These are phyloP conservation scores for Aleiodes sp. DNA, from an alignment of 1,140 invertebrate species.

Conservation along the genomic window DNA sequence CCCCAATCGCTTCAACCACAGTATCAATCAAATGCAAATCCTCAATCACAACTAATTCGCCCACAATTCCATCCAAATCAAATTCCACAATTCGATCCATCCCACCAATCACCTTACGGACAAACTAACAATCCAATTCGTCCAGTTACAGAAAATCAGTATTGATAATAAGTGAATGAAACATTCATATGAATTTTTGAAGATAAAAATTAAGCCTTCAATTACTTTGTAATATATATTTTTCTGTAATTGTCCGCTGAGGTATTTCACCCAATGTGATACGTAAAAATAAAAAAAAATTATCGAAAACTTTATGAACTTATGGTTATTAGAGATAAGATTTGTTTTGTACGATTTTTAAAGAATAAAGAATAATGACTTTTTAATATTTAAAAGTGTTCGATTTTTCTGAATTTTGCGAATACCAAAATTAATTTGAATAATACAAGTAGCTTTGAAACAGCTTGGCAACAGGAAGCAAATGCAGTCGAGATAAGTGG, in stretches of 20 bases:
- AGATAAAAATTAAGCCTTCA: too few species aligned
- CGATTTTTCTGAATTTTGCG: background rate
- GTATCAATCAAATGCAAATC: conserved; percentile 4
- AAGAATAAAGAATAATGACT: conserved; percentile 6
- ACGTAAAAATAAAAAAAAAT: conserved; percentile 29
- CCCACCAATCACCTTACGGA: conserved; percentile 19
- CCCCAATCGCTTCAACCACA: background rate
- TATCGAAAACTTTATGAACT: background rate
- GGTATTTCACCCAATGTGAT: conserved; percentile 37
- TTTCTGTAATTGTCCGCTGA: background rate
- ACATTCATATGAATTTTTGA: background rate
- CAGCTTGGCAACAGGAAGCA: background rate
- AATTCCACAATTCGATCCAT: background rate
- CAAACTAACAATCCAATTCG: conserved; percentile 37
- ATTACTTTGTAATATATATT: background rate
- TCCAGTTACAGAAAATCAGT: conserved; percentile 57
- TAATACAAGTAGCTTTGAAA: background rate
- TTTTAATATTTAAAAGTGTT: background rate
- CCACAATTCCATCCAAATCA: conserved; percentile 25
- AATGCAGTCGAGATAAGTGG: conserved; percentile 6
- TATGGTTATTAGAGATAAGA: conserved; percentile 31
- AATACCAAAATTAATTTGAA: conserved; percentile 19
- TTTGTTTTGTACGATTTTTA: conserved; percentile 25
- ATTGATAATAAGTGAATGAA: conserved; percentile 36
- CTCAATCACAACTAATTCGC: conserved; percentile 23